phyloP scores from a whole-genome alignment of 2,888 invertebrate species.

The Leptura quadrifasciata region DNA sequence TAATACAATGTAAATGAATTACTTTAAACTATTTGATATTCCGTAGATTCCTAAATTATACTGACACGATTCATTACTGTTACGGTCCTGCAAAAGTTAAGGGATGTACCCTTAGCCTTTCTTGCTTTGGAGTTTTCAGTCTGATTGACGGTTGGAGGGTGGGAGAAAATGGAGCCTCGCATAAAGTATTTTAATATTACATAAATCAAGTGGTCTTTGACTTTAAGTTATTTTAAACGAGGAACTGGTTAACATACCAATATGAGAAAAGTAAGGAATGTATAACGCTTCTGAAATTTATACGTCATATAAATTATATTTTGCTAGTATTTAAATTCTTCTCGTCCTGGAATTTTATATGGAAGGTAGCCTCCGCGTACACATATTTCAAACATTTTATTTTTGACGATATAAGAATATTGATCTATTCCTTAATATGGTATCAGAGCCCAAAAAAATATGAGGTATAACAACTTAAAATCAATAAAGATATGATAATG shows the following conservation, averaged over 20 bases:
- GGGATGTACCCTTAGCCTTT: neutral
- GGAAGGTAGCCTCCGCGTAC: neutral
- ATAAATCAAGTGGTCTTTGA: slow-evolving; percentile 41
- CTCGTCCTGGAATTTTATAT: neutral
- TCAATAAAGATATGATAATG: no score
- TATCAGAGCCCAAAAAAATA: no score
- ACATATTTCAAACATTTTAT: neutral
- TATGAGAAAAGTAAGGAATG: slow-evolving; percentile 10
- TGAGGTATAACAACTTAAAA: no score
- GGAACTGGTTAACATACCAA: slow-evolving; percentile 23
- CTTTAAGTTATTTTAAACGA: slow-evolving; percentile 37
- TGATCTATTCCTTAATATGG: no score
- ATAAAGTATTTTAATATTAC: slow-evolving; percentile 42
- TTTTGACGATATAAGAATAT: no score
- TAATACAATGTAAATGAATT: no score
- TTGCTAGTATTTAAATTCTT: slow-evolving; percentile 18
- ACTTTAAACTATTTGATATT: neutral
- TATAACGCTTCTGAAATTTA: slow-evolving; percentile 26
- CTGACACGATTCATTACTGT: neutral
- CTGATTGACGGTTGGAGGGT: slow-evolving; percentile 22
- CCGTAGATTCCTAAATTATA: neutral
- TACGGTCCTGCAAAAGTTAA: slow-evolving; percentile 28
- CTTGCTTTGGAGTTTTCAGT: slow-evolving; percentile 17
- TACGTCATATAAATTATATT: slow-evolving; percentile 29
- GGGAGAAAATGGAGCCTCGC: slow-evolving; percentile 26